Evolutionary conservation across 2,797 vertebrate genomes (phyloP).

Genomic region (Hemibagrus guttatus): DNA sequence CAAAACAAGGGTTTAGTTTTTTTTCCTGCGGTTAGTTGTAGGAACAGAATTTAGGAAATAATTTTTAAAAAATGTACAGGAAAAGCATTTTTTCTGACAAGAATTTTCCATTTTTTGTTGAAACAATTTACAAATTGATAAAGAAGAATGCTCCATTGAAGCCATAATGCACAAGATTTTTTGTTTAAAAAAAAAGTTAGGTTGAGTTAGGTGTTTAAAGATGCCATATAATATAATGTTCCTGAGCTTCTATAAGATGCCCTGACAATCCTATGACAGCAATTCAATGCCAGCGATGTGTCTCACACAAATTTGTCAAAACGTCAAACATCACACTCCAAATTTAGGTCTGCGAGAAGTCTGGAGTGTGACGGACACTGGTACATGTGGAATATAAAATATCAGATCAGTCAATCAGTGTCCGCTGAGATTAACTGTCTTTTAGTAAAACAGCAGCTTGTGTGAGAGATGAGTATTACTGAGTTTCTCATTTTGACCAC

Average conservation of each 20-base stretch:
- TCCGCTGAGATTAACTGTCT: background rate
- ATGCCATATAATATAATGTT: background rate
- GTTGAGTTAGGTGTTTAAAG: background rate
- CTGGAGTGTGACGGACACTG: too few species aligned
- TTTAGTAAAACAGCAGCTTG: background rate
- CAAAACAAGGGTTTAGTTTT: background rate
- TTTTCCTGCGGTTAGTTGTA: background rate
- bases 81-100: background rate
- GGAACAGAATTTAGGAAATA: background rate
- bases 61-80: background rate
- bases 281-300: background rate
- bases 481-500: conserved; percentile 43
- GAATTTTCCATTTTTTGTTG: background rate
- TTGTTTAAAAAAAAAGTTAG: background rate
- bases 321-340: too few species aligned
- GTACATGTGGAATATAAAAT: background rate
- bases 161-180: background rate
- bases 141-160: background rate
- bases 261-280: background rate
- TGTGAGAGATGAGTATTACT: background rate
- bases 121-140: background rate
- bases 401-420: background rate
- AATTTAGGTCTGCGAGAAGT: background rate
- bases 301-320: background rate
- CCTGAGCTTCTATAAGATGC: background rate